A percentile compares a stretch with the other conserved stretches of the same genome.
phyloP scores from a whole-genome alignment of 2,888 invertebrate species.

The Plebejus argus region DNA sequence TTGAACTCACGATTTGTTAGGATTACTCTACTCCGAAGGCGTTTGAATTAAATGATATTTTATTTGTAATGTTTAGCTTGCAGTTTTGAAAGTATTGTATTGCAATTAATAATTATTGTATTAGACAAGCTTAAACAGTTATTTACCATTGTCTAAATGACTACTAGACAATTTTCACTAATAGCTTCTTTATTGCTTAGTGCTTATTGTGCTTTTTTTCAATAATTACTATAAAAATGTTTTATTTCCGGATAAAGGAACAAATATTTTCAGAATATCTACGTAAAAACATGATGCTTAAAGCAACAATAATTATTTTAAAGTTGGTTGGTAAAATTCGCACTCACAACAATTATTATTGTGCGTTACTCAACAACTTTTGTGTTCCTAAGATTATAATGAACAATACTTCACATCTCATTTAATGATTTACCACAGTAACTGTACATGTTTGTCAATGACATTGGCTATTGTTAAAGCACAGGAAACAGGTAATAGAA shows the following conservation, averaged over 20 bases:
- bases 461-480: constrained; percentile 75
- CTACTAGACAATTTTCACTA: too few species aligned
- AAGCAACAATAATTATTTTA: too few species aligned
- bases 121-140: too few species aligned
- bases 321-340: neutral
- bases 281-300: too few species aligned
- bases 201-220: too few species aligned
- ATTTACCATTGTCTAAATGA: too few species aligned
- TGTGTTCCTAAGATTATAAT: neutral
- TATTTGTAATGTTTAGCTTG: neutral
- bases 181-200: too few species aligned
- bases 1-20: neutral
- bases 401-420: constrained; percentile 48
- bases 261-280: too few species aligned
- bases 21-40: neutral
- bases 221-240: too few species aligned
- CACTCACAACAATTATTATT: neutral
- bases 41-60: neutral
- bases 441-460: constrained; percentile 56
- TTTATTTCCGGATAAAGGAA: too few species aligned
- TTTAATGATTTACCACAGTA: constrained; percentile 56
- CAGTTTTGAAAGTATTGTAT: too few species aligned
- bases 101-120: too few species aligned
- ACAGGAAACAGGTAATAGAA: constrained; percentile 78
- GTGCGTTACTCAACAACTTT: neutral